A percentile compares a stretch with the other conserved stretches of the same genome.
These are phyloP conservation scores for Enteromius thamalakanensis DNA, from an alignment of 2,797 vertebrate species.

Conservation along the genomic window DNA sequence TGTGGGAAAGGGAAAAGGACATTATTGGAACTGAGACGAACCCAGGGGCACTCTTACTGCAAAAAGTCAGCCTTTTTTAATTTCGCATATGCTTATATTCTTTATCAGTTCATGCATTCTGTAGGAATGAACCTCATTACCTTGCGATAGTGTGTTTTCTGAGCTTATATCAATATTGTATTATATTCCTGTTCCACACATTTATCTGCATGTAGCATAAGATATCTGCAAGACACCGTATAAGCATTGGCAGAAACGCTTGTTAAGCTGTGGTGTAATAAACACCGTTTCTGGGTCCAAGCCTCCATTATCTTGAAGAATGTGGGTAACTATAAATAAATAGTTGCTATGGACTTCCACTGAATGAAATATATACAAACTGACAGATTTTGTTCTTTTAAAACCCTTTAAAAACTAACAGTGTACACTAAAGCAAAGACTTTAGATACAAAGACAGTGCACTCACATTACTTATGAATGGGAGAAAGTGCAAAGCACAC, in stretches of 20 bases:
- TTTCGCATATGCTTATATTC: neutral
- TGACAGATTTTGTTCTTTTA: neutral
- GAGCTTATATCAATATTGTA: neutral
- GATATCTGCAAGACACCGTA: neutral
- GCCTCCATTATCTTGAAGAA: neutral
- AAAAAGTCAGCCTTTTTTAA: neutral
- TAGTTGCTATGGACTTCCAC: neutral
- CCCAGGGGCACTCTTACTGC: neutral
- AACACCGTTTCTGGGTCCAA: neutral
- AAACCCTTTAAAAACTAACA: neutral
- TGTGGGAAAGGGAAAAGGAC: conserved; percentile 22
- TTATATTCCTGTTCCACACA: neutral
- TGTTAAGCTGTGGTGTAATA: neutral
- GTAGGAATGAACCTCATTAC: neutral
- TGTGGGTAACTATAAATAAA: neutral
- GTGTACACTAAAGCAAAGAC: neutral
- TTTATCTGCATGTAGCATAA: conserved; percentile 1
- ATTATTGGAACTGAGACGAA: neutral
- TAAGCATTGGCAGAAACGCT: neutral
- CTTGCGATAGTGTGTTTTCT: neutral
- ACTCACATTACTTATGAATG: neutral
- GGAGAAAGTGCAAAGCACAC: neutral
- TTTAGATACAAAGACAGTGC: neutral
- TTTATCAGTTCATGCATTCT: neutral
- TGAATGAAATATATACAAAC: neutral